Evolutionary conservation across 2,113 vertebrate genomes (phyloP).

Genomic region (Loxodonta africana): DNA sequence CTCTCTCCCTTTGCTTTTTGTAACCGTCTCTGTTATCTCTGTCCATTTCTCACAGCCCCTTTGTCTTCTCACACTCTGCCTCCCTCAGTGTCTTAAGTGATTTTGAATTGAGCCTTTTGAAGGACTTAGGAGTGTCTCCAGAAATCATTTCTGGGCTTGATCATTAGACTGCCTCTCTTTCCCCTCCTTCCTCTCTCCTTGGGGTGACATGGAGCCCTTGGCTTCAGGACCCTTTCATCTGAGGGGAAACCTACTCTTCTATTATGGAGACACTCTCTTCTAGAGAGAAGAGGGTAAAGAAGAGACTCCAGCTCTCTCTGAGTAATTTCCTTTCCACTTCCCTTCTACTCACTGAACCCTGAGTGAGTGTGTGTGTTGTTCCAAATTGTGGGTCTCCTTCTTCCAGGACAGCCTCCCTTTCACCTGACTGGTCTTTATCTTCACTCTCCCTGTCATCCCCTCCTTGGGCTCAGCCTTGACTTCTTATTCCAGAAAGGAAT

Average conservation of each 20-base stretch:
- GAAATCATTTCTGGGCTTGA: neutral
- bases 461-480: conserved; percentile 54
- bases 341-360: conserved; percentile 27
- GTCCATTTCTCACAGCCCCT: neutral
- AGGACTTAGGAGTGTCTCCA: neutral
- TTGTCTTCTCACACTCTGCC: conserved; percentile 46
- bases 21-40: neutral
- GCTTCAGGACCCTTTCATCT: neutral
- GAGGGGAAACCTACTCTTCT: neutral
- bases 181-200: neutral
- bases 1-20: neutral
- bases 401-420: neutral
- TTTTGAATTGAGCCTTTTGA: neutral
- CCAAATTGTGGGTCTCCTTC: neutral
- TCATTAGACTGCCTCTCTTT: neutral
- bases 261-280: neutral
- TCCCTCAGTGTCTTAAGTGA: neutral
- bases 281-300: neutral
- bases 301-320: neutral
- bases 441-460: neutral
- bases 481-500: neutral
- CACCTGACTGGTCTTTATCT: conserved; percentile 40
- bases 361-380: neutral
- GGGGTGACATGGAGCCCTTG: neutral
- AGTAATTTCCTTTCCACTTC: neutral